A percentile compares a stretch with the other conserved stretches of the same genome.
phyloP scores from a whole-genome alignment of 1,140 invertebrate species.

The Drosophila sulfurigaster region DNA sequence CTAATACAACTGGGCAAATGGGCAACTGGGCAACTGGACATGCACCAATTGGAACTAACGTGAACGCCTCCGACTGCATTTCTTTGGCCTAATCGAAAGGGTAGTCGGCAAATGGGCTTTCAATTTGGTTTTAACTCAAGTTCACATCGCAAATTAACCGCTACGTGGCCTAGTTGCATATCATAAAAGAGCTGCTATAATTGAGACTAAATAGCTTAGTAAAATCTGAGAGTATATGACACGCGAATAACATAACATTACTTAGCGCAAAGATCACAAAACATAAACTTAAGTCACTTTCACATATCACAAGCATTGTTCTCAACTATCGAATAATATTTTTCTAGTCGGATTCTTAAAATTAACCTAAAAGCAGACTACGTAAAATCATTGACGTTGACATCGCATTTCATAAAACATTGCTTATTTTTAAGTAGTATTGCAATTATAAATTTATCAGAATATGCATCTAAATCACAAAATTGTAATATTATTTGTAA shows the following conservation, averaged over 20 bases:
- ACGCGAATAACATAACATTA: neutral
- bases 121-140: conserved; percentile 35
- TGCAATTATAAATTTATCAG: too few relatives aligned
- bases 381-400: too few relatives aligned
- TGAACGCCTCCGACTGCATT: conserved; percentile 15
- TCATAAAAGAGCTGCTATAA: neutral
- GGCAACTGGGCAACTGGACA: conserved; percentile 25
- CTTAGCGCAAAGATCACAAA: neutral
- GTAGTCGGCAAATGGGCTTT: conserved; percentile 31
- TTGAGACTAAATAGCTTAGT: neutral
- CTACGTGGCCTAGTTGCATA: conserved; percentile 67
- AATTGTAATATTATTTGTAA: too few relatives aligned
- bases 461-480: too few relatives aligned
- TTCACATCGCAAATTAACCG: conserved; percentile 35
- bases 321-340: too few relatives aligned
- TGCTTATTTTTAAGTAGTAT: too few relatives aligned
- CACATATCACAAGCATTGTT: too few relatives aligned
- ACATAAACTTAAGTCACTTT: too few relatives aligned
- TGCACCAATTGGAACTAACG: conserved; percentile 55
- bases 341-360: too few relatives aligned
- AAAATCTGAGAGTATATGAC: neutral
- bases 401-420: too few relatives aligned
- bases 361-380: too few relatives aligned
- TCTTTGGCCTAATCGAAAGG: conserved; percentile 49
- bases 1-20: conserved; percentile 24